A percentile compares a stretch with the other conserved stretches of the same genome.
Evolutionary conservation across 2,888 invertebrate species (phyloP).

Genomic region (Monoplex corrugatus): DNA sequence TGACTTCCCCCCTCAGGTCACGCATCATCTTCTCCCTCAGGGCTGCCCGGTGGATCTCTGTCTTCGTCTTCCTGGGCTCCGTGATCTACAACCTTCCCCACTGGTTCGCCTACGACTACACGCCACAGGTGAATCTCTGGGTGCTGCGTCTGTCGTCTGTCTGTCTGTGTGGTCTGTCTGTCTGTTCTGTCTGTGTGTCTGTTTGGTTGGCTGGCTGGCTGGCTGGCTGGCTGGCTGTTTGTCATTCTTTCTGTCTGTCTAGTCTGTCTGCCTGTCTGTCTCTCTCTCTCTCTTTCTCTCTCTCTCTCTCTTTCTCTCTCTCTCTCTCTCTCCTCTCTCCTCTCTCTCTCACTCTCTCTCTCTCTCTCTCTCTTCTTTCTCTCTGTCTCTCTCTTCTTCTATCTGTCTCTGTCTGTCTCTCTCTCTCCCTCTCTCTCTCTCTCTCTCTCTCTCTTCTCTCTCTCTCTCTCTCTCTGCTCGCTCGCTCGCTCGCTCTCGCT

Average conservation of each 20-base stretch:
- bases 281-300: no score
- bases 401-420: not conserved
- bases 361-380: not conserved
- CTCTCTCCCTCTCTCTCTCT: slow-evolving; percentile 21
- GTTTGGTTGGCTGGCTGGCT: no score
- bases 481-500: not conserved
- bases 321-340: no score
- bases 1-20: slow-evolving; percentile 50
- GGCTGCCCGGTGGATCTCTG: slow-evolving; percentile 47
- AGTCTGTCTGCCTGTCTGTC: no score
- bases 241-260: no score
- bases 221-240: no score
- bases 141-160: no score
- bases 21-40: slow-evolving; percentile 50
- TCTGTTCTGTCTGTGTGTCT: no score
- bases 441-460: not conserved
- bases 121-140: slow-evolving; percentile 2
- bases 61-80: slow-evolving; percentile 46
- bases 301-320: no score
- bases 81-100: slow-evolving; percentile 47
- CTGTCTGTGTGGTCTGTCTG: no score
- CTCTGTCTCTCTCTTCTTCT: not conserved
- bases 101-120: slow-evolving; percentile 40
- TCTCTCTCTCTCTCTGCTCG: not conserved
- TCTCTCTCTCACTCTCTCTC: not conserved